Conservation (phyloP, 2,888 invertebrate species). For the Ochropleura leucogaster region DNA sequence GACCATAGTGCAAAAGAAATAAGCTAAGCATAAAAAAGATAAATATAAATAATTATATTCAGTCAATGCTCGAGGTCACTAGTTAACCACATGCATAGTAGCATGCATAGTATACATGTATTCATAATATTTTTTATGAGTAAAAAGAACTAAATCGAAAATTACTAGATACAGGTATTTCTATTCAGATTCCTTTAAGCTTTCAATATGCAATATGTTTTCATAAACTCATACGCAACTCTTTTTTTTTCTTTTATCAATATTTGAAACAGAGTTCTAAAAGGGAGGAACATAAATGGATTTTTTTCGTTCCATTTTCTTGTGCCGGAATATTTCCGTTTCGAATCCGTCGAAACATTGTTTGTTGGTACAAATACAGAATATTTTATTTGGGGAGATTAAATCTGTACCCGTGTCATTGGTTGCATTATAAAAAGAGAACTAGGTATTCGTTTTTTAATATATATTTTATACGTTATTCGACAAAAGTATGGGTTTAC, state of each 20-base stretch:
- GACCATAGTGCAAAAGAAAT: too few species aligned
- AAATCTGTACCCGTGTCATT: neutral
- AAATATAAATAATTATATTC: too few species aligned
- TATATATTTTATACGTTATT: too few species aligned
- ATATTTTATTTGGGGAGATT: neutral
- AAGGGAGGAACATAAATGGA: neutral
- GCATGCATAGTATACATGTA: too few species aligned
- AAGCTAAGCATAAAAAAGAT: too few species aligned
- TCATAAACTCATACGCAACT: too few species aligned
- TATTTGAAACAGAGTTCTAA: neutral
- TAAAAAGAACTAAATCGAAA: neutral
- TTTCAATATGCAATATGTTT: too few species aligned
- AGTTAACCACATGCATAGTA: too few species aligned
- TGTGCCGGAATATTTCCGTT: neutral
- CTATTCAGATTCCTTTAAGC: neutral
- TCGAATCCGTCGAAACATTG: neutral
- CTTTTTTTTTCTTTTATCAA: too few species aligned
- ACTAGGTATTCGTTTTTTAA: neutral
- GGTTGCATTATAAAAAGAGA: neutral
- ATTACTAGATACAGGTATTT: neutral
- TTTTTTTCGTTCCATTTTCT: neutral
- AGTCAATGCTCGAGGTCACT: too few species aligned
- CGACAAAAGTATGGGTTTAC: too few species aligned
- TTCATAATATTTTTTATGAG: neutral
- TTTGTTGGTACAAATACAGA: slow-evolving; percentile 1